Evolutionary conservation across 2,888 invertebrate species (phyloP), one percentile per base, ranked within the genome.

Genomic region (Hemaris fuciformis): DNA sequence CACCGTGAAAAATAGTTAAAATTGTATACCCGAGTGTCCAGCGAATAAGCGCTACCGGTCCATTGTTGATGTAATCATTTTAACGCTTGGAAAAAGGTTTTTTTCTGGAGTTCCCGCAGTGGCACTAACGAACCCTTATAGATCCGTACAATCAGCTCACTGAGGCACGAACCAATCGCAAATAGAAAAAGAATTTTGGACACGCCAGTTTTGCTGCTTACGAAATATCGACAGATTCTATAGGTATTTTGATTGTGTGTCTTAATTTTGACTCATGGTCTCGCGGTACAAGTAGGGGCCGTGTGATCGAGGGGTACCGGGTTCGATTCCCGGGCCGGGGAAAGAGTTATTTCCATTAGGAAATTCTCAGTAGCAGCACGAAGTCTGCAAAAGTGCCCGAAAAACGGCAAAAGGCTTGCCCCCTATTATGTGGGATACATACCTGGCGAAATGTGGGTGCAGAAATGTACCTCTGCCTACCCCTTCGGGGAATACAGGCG

Each of bases 31-130:
- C 7, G 20, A 56, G 48, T 53, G 46, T 62, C 59, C 62, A 22
- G 18, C 27, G 23, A 41, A 15, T 46, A 57, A 46, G 42, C 34
- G 23, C 61, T 46, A 57, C 38, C 27, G 46, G 57, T 41, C 41
- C 43, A 69, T 70, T 74, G 66, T 72, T 68, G 72, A 67, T 64
- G 70, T 63, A 69, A 70, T 62, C 69, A 66, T 71, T 72, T 69
- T 68, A 68, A 68, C 63, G 65, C 73, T 66, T 64, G 64, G 64
- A 38, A 46, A 61, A 45, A 45, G 43, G 34, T 45, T 25, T 42
- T 45, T 61, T 58, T 41, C 38, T 57, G 15, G 27, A 31, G 31
- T 25, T 18, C 38, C n/a, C 38, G 53, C 53, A 27, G 53, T 18
- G 53, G 25, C 48, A 27, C 31, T 53, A 53, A 53, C 53, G 53